Base-by-base conservation (phyloP, 2,888 invertebrate species). In the Mamestra brassicae region DNA sequence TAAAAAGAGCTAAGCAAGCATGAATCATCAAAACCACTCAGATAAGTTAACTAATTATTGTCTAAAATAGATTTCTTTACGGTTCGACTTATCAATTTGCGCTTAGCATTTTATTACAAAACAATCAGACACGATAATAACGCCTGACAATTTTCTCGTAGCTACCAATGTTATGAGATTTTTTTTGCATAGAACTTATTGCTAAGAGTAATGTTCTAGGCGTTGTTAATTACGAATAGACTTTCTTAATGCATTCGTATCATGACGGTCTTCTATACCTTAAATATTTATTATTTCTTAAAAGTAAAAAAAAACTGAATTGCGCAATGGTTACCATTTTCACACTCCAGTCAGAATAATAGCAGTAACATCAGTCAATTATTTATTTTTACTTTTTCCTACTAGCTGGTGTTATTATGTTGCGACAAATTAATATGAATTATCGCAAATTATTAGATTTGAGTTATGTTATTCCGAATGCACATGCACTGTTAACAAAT, bases 81-180 rank as follows among this genome's bases (percentile, higher is more conserved):
- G 17, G 54, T 13, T 26, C 42, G 10, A 3, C 7, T 61, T 8
- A 55, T 50, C 42, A 50, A 6, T n/a, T 50, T n/a, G 8, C 10
- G 34, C 47, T n/a, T 55, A 38, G 8, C 36, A 45, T 6, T 45
- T 6, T 26, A 34, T 61, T 61, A 26, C 17, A 69, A 10, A 61
- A 17, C 11, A 15, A 4, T 69, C 1, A 7, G 11, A 3, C 0
- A n/a, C 3, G 4, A 38, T 11, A 36, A 8, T 45, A 10, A 62
- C 76, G 77, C 83, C 83, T 85, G 26, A 4, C 13, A 61, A 36
- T 74, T 72, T 70, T 64, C 54, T 34, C 15, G 17, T 66, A 85
- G 71, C 82, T 52, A 66, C 10, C 0, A 66, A 36, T 66, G 4
- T 11, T 52, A 8, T 13, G 17, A 34, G 36, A n/a, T 57, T 15